These are phyloP conservation scores for Esox lucius DNA, from an alignment of 2,797 vertebrate species.

Conservation along the genomic window DNA sequence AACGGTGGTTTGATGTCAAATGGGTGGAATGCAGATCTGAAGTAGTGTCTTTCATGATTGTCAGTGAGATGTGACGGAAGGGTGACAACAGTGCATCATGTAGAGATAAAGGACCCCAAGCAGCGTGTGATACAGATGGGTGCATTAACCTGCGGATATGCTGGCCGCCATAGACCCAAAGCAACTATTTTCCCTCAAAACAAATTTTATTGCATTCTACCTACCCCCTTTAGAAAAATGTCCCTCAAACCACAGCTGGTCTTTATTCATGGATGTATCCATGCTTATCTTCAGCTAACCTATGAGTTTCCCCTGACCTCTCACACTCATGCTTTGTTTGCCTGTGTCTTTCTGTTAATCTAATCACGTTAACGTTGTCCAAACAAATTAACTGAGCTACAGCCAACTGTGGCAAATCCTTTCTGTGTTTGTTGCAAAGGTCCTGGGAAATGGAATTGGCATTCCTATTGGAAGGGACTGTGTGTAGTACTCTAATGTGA, in stretches of 20 bases:
- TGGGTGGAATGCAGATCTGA: too few species aligned
- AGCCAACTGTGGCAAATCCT: not conserved
- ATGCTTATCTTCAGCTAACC: constrained; percentile 51
- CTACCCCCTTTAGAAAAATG: constrained; percentile 59
- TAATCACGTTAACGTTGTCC: not conserved
- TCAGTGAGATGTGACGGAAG: too few species aligned
- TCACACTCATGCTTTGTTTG: constrained; percentile 7
- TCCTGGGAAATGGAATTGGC: not conserved
- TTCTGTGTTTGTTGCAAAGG: not conserved
- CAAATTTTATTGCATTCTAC: constrained; percentile 9
- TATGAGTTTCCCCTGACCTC: constrained; percentile 11
- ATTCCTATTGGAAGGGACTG: not conserved
- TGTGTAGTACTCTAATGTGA: not conserved
- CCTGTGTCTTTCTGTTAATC: constrained; percentile 3
- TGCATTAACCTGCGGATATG: too few species aligned
- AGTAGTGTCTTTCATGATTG: too few species aligned
- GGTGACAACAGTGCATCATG: too few species aligned
- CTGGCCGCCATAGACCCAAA: not conserved
- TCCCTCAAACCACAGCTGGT: constrained; percentile 23
- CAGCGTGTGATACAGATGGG: too few species aligned
- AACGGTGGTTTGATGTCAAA: too few species aligned
- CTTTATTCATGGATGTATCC: constrained; percentile 36
- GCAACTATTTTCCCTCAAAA: not conserved
- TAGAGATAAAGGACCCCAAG: too few species aligned
- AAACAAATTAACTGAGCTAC: not conserved